Evolutionary conservation across 2,113 vertebrate species (phyloP), one percentile per base, ranked within the genome.

Genomic region (Rhynchopsitta pachyrhyncha): DNA sequence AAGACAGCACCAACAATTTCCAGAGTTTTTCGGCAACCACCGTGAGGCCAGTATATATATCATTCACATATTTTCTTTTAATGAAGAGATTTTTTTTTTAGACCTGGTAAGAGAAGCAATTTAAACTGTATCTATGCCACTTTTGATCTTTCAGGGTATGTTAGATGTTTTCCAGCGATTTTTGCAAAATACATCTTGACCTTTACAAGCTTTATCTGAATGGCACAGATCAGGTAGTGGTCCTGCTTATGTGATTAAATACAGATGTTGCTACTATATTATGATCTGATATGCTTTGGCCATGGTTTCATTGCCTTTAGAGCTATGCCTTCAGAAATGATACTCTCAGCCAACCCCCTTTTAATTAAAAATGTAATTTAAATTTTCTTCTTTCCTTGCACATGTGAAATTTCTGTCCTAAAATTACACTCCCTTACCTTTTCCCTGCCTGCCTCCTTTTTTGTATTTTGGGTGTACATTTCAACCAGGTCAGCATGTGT

Each of bases 381-480:
- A 77, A 10, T 90, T 76, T 82, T 82, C 4, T 82, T 69, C 27
- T 50, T 71, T 68, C 16, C 22, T 28, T 37, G 11, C 39, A 17
- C 29, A 77, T 62, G 11, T 63, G 39, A 76, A 84, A n/a, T 73
- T 73, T 15, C 42, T 79, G 10, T 49, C 16, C 42, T 86, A 63
- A 88, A 88, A 46, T 74, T 76, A 47, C 16, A 35, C 4, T 85
- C 10, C 6, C 31, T 57, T 63, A 6, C 37, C 9, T 23, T 62
- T 16, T 12, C 3, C 4, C 10, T 2, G 29, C 16, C 25, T 50
- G 11, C 3, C 6, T 3, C 3, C 1, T 47, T n/a, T 35, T 73
- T 62, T 55, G 3, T 8, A 31, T 29, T 81, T 77, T 81, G 19
- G 6, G 3, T 88, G 5, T 71, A 6, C 5, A 1, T 74, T 81